Conservation (phyloP, 2,113 vertebrate species). For the Mustela nigripes region DNA sequence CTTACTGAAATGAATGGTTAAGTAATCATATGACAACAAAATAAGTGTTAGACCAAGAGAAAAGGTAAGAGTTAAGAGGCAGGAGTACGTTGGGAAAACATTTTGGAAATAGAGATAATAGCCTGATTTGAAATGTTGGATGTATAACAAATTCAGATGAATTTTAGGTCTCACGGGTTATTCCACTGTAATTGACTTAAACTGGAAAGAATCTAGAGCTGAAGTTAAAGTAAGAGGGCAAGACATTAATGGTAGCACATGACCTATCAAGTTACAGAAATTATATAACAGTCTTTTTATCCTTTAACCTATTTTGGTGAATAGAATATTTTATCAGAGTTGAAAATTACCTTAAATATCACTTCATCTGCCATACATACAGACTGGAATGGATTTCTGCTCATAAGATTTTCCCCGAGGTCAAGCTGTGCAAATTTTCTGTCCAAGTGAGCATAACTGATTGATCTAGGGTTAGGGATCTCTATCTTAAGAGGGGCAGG, state of each 20-base stretch:
- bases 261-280: neutral
- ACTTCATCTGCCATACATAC: neutral
- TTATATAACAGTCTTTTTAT: neutral
- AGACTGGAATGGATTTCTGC: neutral
- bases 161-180: neutral
- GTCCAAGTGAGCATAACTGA: too few relatives aligned
- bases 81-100: neutral
- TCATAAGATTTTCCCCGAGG: neutral
- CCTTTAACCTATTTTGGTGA: conserved; percentile 14
- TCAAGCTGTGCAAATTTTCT: neutral
- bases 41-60: neutral
- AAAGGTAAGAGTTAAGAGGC: neutral
- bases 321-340: neutral
- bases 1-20: neutral
- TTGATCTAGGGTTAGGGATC: neutral
- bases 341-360: conserved; percentile 46
- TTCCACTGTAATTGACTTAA: neutral
- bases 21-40: neutral
- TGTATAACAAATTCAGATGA: neutral
- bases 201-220: neutral
- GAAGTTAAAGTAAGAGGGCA: neutral
- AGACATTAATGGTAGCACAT: neutral
- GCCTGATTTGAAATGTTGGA: neutral
- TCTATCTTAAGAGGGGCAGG: neutral
- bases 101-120: neutral